Percentiles rank a stretch among this genome's conserved stretches.
Evolutionary conservation across 2,797 vertebrate species (phyloP).

Genomic region (Peromyscus nudipes): DNA sequence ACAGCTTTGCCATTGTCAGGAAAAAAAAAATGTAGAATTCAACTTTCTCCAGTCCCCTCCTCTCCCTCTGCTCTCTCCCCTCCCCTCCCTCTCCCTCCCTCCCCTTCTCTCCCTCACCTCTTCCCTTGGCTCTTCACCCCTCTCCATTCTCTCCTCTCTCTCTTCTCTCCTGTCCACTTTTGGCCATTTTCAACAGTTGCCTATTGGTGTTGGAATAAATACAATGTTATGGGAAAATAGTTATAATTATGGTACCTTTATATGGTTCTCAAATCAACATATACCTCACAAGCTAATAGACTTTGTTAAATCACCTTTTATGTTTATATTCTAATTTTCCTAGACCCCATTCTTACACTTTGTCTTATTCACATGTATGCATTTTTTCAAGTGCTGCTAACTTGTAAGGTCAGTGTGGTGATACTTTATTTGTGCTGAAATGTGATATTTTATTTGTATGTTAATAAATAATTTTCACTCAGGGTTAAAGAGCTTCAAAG

Average conservation of each 20-base stretch:
- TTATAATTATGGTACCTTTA: background rate
- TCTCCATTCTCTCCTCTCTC: no score
- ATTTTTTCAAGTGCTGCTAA: background rate
- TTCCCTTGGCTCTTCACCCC: background rate
- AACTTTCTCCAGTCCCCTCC: background rate
- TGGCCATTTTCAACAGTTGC: background rate
- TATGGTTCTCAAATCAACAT: background rate
- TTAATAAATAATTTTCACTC: slow-evolving; percentile 51
- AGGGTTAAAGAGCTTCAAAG: background rate
- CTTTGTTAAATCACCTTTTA: background rate
- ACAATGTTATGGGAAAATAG: background rate
- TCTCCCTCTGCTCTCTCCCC: no score
- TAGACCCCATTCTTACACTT: background rate
- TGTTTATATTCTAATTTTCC: slow-evolving; percentile 27
- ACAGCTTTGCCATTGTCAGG: background rate
- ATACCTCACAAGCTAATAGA: background rate
- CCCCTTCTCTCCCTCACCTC: no score
- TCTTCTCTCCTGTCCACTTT: background rate
- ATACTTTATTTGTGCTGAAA: no score
- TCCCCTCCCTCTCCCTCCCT: background rate
- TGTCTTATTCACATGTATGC: background rate
- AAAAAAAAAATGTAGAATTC: background rate
- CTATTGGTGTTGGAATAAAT: background rate
- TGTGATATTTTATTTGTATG: no score
- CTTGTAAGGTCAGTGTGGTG: slow-evolving; percentile 35